Evolutionary conservation across 2,888 invertebrate genomes (phyloP), one percentile per base, ranked within the genome.

Genomic region (Oligia strigilis): DNA sequence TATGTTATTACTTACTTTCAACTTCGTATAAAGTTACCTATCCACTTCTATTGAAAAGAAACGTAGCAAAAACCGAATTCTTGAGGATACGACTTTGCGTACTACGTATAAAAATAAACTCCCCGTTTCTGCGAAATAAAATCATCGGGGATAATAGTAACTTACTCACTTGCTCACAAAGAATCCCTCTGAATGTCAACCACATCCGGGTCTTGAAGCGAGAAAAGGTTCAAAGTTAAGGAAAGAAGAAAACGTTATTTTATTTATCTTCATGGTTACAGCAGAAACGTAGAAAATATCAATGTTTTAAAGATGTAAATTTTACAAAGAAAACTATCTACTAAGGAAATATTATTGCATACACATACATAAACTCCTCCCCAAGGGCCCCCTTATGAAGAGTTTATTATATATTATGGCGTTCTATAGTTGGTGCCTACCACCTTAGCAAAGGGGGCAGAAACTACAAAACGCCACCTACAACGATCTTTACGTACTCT

Each of bases 181-280:
- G 36, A 73, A 75, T 78, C 55, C 65, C 36, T 52, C 8, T 66
- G 72, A 77, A 78, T 79, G 58, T 46, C 46, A 55, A 75, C 55
- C 62, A 66, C 69, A 77, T 80, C 23, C 19, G 62, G 52, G 11
- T 40, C 65, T 49, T 77, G 66, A 66, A 65, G 67, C 78, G 55
- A 74, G 29, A 78, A 40, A 40, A 77, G 19, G 40, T 52, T 73
- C 75, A 77, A 81, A 75, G 46, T 67, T n/a, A 52, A 40, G 67
- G 36, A 83, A 72, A 69, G 14, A 60, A 19, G 19, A 5, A 58
- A 76, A 60, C 19, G 17, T 69, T 64, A 77, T 73, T 84, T 78
- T 76, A 75, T 82, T 77, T 71, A 49, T 72, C 58, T 49, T 40
- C 49, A 55, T 60, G 40, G 43, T 58, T 60, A 67, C 43, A 65